Conservation (phyloP, 2,888 invertebrate genomes). For the Drosophila vallismaia region DNA sequence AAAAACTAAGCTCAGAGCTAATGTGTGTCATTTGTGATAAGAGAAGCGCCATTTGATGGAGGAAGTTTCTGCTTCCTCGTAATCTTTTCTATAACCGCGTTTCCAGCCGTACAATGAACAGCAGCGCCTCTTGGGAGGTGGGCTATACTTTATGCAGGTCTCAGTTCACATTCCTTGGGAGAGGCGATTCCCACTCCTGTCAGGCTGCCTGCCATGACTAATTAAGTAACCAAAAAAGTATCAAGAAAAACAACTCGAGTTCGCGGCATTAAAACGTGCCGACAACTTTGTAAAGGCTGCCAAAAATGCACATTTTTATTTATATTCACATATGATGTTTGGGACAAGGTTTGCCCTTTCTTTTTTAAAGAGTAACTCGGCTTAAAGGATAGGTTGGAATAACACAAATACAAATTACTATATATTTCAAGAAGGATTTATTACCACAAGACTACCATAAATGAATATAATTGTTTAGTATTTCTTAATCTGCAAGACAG, state of each 20-base stretch:
- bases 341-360: slow-evolving; percentile 8
- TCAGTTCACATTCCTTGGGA: slow-evolving; percentile 6
- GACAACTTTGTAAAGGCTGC: slow-evolving; percentile 74
- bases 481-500: neutral
- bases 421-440: too few species aligned
- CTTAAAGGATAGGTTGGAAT: neutral
- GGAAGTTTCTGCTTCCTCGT: neutral
- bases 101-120: too few species aligned
- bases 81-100: too few species aligned
- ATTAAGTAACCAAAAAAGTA: slow-evolving; percentile 63
- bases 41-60: slow-evolving; percentile 6
- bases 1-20: slow-evolving; percentile 18
- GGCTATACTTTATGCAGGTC: too few species aligned
- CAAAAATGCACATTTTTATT: slow-evolving; percentile 42
- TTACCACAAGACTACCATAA: too few species aligned
- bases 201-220: slow-evolving; percentile 62
- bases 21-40: slow-evolving; percentile 73
- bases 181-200: slow-evolving; percentile 9
- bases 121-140: too few species aligned
- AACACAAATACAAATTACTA: too few species aligned
- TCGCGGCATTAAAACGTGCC: slow-evolving; percentile 71
- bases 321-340: slow-evolving; percentile 25
- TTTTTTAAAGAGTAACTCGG: neutral
- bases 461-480: too few species aligned
- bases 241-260: slow-evolving; percentile 49